Percentiles rank a stretch among this genome's conserved stretches.
These are phyloP conservation scores for Synanceia verrucosa DNA, from an alignment of 2,797 vertebrate species.

Conservation along the genomic window DNA sequence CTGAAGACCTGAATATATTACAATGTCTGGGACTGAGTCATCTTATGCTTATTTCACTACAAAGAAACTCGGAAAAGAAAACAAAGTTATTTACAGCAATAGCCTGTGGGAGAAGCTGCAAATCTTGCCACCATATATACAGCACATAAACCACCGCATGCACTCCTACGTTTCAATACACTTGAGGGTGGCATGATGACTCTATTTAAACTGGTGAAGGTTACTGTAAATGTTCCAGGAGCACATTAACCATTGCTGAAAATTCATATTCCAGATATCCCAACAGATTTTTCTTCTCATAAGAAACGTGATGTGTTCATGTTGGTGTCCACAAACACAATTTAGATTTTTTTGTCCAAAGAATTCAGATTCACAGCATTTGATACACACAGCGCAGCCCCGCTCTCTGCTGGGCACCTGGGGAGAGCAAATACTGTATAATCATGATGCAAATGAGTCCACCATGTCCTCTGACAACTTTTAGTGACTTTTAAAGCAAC, in stretches of 20 bases:
- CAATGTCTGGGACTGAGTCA: slow-evolving; percentile 50
- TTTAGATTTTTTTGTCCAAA: slow-evolving; percentile 1
- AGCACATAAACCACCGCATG: slow-evolving; percentile 4
- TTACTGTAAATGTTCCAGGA: not conserved
- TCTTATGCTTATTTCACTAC: slow-evolving; percentile 38
- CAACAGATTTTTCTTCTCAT: not conserved
- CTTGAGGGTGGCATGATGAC: not conserved
- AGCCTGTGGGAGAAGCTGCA: slow-evolving; percentile 6
- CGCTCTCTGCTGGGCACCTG: not conserved
- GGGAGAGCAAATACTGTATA: slow-evolving; percentile 28
- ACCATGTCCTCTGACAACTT: slow-evolving; percentile 25
- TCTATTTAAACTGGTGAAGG: not conserved
- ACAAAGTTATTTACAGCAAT: slow-evolving; percentile 41
- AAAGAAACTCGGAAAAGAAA: slow-evolving; percentile 39
- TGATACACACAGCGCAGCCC: not conserved
- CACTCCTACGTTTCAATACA: slow-evolving; percentile 8
- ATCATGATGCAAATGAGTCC: slow-evolving; percentile 47
- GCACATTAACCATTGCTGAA: slow-evolving; percentile 1
- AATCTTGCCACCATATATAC: slow-evolving; percentile 20
- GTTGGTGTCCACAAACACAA: slow-evolving; percentile 3
- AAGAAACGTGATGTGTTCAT: not conserved
- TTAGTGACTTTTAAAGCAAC: slow-evolving; percentile 14
- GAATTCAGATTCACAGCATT: slow-evolving; percentile 10
- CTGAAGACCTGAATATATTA: slow-evolving; percentile 57
- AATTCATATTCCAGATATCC: not conserved